A percentile compares a stretch with the other conserved stretches of the same genome.
phyloP scores from a whole-genome alignment of 2,888 invertebrate species.

The Hypomecis atomaria region DNA sequence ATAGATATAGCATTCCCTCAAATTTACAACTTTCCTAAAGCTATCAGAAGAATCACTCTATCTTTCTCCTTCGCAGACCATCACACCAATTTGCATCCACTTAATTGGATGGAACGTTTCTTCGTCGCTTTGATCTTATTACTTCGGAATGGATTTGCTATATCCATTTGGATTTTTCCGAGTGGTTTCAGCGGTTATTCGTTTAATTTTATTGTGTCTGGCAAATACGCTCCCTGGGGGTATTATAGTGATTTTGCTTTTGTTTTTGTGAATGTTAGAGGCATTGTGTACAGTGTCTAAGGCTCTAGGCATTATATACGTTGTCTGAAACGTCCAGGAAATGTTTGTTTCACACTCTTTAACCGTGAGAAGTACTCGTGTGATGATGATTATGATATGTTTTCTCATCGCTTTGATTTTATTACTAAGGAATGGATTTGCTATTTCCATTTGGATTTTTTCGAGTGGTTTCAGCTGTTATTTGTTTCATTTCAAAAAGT shows the following conservation, averaged over 20 bases:
- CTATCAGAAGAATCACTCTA: constrained; percentile 13
- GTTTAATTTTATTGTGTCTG: constrained; percentile 39
- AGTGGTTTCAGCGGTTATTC: constrained; percentile 36
- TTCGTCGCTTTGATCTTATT: constrained; percentile 40
- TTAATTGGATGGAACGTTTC: constrained; percentile 41
- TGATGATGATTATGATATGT: too few relatives aligned
- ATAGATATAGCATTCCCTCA: background rate
- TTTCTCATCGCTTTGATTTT: constrained; percentile 37
- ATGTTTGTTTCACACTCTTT: too few relatives aligned
- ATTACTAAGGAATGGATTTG: constrained; percentile 32
- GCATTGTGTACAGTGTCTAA: too few relatives aligned
- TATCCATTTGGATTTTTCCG: constrained; percentile 35
- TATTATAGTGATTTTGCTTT: constrained; percentile 17
- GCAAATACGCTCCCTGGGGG: constrained; percentile 15
- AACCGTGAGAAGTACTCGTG: too few relatives aligned
- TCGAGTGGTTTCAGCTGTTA: constrained; percentile 31
- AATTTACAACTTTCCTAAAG: background rate
- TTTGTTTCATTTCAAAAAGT: constrained; percentile 34
- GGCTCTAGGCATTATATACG: too few relatives aligned
- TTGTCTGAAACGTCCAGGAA: too few relatives aligned
- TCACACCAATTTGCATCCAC: constrained; percentile 38
- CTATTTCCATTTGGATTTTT: constrained; percentile 30
- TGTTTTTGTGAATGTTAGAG: constrained; percentile 9
- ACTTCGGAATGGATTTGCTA: constrained; percentile 32
- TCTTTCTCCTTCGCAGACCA: constrained; percentile 12